Base-by-base conservation (phyloP, 2,113 vertebrate genomes). In the Myiagra hebetior region DNA sequence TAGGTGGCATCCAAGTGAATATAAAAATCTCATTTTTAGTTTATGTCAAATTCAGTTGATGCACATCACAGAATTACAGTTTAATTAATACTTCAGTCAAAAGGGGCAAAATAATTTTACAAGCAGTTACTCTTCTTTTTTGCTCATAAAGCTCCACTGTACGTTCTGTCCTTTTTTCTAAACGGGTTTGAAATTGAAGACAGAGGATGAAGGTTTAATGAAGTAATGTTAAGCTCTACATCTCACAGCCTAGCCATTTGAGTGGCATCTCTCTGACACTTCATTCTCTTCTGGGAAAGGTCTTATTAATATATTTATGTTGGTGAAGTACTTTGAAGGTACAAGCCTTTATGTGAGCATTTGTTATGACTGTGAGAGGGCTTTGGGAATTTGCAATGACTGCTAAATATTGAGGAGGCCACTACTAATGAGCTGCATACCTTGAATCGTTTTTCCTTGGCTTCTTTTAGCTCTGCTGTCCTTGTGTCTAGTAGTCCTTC, bases 221-320 rank as follows among this genome's bases (percentile, higher is more conserved):
- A 92, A 84, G 81, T 90, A 56, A 77, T 77, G 72, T 75, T 72
- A 86, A 83, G 20, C 44, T 90, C 78, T 93, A 18, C 39, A 49
- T 96, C 82, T 93, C 55, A 79, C 52, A 76, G 78, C 64, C 49
- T 74, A 82, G 85, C 31, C 41, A 64, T 94, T 92, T 96, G 82
- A 94, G 76, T 91, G 89, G 35, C 81, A 88, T 79, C 60, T 95
- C 82, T 88, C 28, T 96, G 84, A 82, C 68, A 85, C 57, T 81
- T 18, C 62, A 22, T 91, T 91, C 42, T 88, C 72, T 78, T 83
- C 77, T 76, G 76, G 64, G 49, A 86, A 88, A 56, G 44, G 21
- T 83, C 87, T 91, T 88, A 67, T 79, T 87, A 93, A 90, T 93
- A 47, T 89, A 82, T 88, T 91, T 91, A 85, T 91, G 67, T 62